A percentile compares a stretch with the other conserved stretches of the same genome.
phyloP scores from a whole-genome alignment of 2,888 invertebrate species.

The Stenchaetothrips biformis region DNA sequence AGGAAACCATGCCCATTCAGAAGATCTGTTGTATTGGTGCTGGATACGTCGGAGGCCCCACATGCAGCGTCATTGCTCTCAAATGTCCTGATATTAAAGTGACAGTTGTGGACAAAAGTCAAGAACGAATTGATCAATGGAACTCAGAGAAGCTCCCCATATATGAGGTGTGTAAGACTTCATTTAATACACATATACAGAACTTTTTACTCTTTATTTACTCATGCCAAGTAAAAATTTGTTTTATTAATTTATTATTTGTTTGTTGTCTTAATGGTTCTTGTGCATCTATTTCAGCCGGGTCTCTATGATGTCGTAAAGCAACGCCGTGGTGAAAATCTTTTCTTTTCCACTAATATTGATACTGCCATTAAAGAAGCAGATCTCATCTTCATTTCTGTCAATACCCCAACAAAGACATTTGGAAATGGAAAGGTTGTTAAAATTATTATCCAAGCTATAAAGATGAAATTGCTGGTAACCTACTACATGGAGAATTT shows the following conservation, averaged over 20 bases:
- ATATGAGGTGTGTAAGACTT: constrained; percentile 62
- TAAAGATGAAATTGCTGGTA: background rate
- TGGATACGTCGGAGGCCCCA: constrained; percentile 98
- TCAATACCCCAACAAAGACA: constrained; percentile 97
- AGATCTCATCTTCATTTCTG: constrained; percentile 97
- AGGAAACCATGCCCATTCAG: constrained; percentile 60
- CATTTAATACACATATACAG: too few species aligned
- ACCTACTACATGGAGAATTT: too few species aligned
- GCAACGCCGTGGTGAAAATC: constrained; percentile 79
- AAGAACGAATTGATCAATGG: constrained; percentile 90
- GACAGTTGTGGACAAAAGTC: constrained; percentile 92
- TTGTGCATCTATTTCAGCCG: constrained; percentile 60
- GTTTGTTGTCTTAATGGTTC: background rate
- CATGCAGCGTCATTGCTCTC: constrained; percentile 93
- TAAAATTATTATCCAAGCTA: constrained; percentile 33
- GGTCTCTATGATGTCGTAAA: constrained; percentile 88
- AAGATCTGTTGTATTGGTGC: constrained; percentile 98
- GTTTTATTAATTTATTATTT: constrained; percentile 25
- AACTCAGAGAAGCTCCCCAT: constrained; percentile 98
- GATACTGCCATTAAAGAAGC: constrained; percentile 83
- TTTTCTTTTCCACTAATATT: constrained; percentile 93
- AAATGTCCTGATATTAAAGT: constrained; percentile 94
- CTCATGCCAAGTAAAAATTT: background rate
- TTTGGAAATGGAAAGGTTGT: constrained; percentile 88
- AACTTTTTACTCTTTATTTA: background rate